Evolutionary conservation across 2,888 invertebrate genomes (phyloP).

Genomic region (Tachina lurida): DNA sequence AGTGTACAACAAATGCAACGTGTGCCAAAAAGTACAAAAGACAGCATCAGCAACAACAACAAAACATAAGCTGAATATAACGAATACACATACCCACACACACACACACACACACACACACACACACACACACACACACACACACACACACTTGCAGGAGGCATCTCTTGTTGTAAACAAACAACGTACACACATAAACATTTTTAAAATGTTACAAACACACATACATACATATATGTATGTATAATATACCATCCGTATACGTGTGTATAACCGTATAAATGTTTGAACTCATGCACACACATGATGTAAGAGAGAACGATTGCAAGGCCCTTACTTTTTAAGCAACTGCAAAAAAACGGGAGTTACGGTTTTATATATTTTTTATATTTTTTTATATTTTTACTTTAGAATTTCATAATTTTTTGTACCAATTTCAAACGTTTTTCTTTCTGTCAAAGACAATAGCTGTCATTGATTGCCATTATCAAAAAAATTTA

Average conservation of each 20-base stretch:
- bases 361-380: no score
- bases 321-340: background rate
- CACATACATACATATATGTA: background rate
- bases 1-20: constrained; percentile 52
- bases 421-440: no score
- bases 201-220: constrained; percentile 3
- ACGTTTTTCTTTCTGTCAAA: no score
- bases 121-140: background rate
- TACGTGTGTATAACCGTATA: constrained; percentile 14
- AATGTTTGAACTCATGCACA: constrained; percentile 9
- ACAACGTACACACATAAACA: constrained; percentile 40
- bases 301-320: background rate
- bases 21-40: constrained; percentile 56
- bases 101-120: constrained; percentile 6
- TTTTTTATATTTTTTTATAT: no score
- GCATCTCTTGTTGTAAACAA: background rate
- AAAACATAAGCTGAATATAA: constrained; percentile 20
- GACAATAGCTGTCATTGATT: no score
- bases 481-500: no score
- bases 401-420: no score
- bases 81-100: constrained; percentile 11
- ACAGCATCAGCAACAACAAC: constrained; percentile 8
- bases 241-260: background rate
- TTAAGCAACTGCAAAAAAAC: background rate
- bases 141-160: background rate